phyloP scores from a whole-genome alignment of 2,797 vertebrate species.

The Telmatherina bonti region DNA sequence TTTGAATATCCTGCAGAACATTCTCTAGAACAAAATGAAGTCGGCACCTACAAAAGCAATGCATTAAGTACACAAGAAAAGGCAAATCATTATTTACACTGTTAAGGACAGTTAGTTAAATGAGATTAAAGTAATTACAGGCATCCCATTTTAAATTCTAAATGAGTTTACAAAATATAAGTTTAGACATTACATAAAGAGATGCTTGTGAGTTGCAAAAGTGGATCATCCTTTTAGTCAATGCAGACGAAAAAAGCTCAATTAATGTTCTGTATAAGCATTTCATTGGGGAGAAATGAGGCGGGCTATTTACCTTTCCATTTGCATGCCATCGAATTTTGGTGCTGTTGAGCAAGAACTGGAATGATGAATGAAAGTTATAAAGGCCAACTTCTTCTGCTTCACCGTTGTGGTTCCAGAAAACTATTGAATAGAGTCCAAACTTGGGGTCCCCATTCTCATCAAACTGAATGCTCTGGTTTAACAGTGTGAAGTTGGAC shows the following conservation, averaged over 20 bases:
- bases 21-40: constrained; percentile 75
- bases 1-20: constrained; percentile 75
- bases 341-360: constrained; percentile 66
- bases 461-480: constrained; percentile 80
- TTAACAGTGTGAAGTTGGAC: constrained; percentile 84
- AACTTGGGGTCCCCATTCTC: constrained; percentile 73
- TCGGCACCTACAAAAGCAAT: constrained; percentile 68
- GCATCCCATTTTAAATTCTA: neutral
- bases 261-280: neutral
- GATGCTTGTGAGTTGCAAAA: neutral
- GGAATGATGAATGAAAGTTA: constrained; percentile 41
- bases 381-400: constrained; percentile 78
- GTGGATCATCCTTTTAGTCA: too few relatives aligned
- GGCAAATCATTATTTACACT: neutral
- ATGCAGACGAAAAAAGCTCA: neutral
- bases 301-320: constrained; percentile 48
- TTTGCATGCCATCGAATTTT: constrained; percentile 79
- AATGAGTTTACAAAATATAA: neutral
- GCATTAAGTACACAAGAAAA: neutral
- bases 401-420: constrained; percentile 75
- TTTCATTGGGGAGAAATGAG: neutral
- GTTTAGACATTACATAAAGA: neutral
- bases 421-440: constrained; percentile 80
- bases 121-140: neutral
- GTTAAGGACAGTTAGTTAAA: neutral